phyloP scores from a whole-genome alignment of 2,113 vertebrate genomes.

The Probosciger aterrimus region DNA sequence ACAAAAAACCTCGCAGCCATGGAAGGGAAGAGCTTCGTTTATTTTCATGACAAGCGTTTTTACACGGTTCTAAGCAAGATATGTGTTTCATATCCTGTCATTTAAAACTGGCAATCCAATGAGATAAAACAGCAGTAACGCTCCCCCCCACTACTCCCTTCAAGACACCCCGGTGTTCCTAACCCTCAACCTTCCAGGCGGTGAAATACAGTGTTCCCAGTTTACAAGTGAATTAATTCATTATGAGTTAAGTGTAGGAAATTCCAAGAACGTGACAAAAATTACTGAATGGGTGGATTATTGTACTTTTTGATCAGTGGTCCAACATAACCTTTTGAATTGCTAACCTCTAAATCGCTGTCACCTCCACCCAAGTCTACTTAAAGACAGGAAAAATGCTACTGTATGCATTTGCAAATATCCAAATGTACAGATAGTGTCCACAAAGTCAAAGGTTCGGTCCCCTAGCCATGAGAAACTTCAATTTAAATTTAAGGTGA shows the following conservation, averaged over 20 bases:
- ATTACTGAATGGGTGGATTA: fast-evolving
- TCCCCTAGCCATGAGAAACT: background rate
- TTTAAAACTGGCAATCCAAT: background rate
- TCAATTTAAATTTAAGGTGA: background rate
- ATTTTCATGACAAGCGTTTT: conserved; percentile 45
- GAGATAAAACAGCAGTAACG: background rate
- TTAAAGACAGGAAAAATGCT: background rate
- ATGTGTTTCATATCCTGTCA: conserved; percentile 10
- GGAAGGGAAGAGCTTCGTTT: conserved; percentile 55
- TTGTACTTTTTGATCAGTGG: fast-evolving
- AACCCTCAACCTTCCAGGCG: background rate
- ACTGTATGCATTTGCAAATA: background rate
- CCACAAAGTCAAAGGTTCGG: background rate
- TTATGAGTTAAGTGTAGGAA: background rate
- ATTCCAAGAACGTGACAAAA: background rate
- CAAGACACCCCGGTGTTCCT: fast-evolving
- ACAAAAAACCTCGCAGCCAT: background rate
- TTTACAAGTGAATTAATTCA: background rate
- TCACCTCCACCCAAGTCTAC: background rate
- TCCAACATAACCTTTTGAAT: fast-evolving
- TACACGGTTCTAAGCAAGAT: background rate
- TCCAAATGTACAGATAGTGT: background rate
- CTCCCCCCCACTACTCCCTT: fast-evolving
- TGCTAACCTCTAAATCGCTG: background rate
- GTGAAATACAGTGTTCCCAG: background rate